phyloP scores from a whole-genome alignment of 2,797 vertebrate genomes.

The Sciurus carolinensis region DNA sequence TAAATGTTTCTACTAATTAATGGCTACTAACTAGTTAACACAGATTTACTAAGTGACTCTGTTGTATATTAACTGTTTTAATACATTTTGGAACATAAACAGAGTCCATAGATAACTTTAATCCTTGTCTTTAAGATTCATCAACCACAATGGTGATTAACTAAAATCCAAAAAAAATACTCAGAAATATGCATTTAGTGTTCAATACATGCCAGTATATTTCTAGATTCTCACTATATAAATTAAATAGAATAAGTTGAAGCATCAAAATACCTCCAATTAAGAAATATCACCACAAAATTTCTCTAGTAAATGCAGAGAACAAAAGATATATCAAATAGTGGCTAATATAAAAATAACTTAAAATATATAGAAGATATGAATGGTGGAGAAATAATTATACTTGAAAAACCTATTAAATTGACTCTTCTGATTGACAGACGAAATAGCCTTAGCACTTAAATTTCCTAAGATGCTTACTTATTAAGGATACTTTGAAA shows the following conservation, averaged over 20 bases:
- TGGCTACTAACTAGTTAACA: background rate
- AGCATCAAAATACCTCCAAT: conserved; percentile 44
- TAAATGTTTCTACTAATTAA: background rate
- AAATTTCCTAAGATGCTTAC: background rate
- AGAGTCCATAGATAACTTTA: background rate
- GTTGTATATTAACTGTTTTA: background rate
- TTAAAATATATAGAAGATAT: conserved; percentile 30
- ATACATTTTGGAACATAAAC: background rate
- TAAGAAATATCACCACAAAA: background rate
- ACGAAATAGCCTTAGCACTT: background rate
- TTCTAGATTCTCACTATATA: background rate
- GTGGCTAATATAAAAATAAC: background rate
- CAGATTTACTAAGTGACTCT: background rate
- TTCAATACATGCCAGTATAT: background rate
- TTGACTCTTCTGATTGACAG: background rate
- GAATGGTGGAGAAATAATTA: background rate
- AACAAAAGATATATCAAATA: background rate
- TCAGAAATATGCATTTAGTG: background rate
- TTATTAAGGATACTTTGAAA: background rate
- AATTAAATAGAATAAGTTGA: conserved; percentile 48
- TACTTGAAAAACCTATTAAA: background rate
- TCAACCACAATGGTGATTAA: background rate
- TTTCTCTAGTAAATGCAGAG: conserved; percentile 18
- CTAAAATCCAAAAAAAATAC: background rate
- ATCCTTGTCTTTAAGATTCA: background rate